A percentile compares a stretch with the other conserved stretches of the same genome.
These are phyloP conservation scores for Stegodyphus mimosarum DNA, from an alignment of 1,140 invertebrate species.

Conservation along the genomic window DNA sequence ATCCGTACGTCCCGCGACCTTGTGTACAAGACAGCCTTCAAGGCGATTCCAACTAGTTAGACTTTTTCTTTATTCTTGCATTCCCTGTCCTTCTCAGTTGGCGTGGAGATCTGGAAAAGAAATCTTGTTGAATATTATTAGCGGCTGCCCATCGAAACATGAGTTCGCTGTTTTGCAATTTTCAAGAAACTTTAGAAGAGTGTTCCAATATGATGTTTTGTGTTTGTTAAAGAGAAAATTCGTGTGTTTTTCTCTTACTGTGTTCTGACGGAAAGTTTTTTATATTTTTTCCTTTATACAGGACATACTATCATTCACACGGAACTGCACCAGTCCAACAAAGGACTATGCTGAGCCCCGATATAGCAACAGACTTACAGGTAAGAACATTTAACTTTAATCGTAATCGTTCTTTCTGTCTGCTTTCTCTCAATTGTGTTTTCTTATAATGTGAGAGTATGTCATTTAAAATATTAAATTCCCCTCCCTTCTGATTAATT, in stretches of 20 bases:
- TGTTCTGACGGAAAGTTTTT: too few species aligned
- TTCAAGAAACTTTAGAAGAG: background rate
- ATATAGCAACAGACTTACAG: slow-evolving; percentile 45
- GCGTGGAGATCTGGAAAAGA: too few species aligned
- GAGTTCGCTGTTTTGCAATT: slow-evolving; percentile 14
- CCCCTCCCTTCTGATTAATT: too few species aligned
- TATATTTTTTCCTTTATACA: slow-evolving; percentile 17
- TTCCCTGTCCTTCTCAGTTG: too few species aligned
- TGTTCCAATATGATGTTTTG: too few species aligned
- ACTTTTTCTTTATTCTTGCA: slow-evolving; percentile 8
- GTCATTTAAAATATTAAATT: too few species aligned
- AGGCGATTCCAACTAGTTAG: slow-evolving; percentile 43
- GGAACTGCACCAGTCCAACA: slow-evolving; percentile 48
- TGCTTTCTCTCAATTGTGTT: background rate
- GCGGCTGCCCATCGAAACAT: background rate
- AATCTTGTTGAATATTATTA: too few species aligned
- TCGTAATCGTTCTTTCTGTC: background rate
- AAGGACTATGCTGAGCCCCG: slow-evolving; percentile 49
- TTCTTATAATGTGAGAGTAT: too few species aligned
- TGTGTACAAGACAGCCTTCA: slow-evolving; percentile 52
- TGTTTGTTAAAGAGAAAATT: too few species aligned
- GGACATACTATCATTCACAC: slow-evolving; percentile 56
- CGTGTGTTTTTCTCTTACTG: too few species aligned
- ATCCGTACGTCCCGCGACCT: slow-evolving; percentile 47
- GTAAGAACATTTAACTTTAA: slow-evolving; percentile 8